Percentiles rank a stretch among this genome's conserved stretches.
These are phyloP conservation scores for Onthophagus taurus DNA, from an alignment of 1,140 invertebrate genomes.

Conservation along the genomic window DNA sequence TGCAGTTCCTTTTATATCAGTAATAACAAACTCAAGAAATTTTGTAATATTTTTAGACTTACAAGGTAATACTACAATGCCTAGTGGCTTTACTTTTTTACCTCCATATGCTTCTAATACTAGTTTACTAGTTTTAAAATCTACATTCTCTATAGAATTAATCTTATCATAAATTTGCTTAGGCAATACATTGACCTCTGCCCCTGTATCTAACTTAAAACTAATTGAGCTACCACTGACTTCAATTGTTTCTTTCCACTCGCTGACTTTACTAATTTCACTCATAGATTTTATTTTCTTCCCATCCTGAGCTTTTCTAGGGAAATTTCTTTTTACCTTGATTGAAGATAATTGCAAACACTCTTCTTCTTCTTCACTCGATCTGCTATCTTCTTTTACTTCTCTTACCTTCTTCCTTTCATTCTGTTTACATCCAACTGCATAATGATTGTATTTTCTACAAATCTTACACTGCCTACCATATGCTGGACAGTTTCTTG, in stretches of 20 bases:
- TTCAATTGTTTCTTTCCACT: conserved; percentile 2
- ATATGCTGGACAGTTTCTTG: conserved; percentile 18
- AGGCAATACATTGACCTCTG: conserved; percentile 5
- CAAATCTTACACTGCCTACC: conserved; percentile 18
- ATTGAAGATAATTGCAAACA: too few species aligned
- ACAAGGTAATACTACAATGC: conserved; percentile 11
- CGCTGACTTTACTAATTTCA: conserved; percentile 5
- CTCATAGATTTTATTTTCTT: background rate
- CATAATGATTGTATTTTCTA: conserved; percentile 18
- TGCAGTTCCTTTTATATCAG: conserved; percentile 2
- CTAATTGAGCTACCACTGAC: background rate
- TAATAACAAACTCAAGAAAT: conserved; percentile 9
- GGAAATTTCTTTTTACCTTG: too few species aligned
- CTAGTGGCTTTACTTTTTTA: conserved; percentile 8
- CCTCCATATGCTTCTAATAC: conserved; percentile 10
- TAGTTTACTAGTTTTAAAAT: background rate
- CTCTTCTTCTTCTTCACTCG: background rate
- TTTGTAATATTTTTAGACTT: background rate
- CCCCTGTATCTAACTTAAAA: conserved; percentile 8
- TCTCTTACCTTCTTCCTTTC: background rate
- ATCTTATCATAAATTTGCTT: conserved; percentile 2
- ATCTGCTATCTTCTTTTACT: conserved; percentile 11
- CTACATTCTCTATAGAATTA: background rate
- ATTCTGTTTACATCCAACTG: background rate
- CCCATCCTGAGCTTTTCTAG: too few species aligned